Evolutionary conservation across 2,113 vertebrate species (phyloP).

Genomic region (Cephalopterus ornatus): DNA sequence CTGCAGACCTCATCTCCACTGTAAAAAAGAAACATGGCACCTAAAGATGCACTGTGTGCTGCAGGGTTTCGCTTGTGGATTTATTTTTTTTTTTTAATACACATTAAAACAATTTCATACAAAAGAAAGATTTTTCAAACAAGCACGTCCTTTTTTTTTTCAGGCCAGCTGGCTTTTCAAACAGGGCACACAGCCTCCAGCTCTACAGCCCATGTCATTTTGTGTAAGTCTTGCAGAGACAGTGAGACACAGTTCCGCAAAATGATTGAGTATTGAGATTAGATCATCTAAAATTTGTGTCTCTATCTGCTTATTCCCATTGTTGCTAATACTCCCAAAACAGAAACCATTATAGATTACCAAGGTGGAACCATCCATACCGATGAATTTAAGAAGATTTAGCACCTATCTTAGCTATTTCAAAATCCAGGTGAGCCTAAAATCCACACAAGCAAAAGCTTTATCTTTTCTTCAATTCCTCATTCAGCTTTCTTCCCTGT

Average conservation of each 20-base stretch:
- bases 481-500: not conserved
- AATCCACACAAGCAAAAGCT: not conserved
- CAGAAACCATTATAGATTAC: not conserved
- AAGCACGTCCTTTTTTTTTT: not conserved
- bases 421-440: not conserved
- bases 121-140: not conserved
- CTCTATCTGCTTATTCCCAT: not conserved
- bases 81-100: not conserved
- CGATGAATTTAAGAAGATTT: not conserved
- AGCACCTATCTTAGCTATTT: not conserved
- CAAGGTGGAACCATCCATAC: not conserved
- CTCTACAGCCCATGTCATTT: not conserved
- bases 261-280: not conserved
- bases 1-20: not conserved
- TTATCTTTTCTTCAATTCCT: not conserved
- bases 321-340: not conserved
- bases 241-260: not conserved
- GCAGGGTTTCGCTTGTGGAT: not conserved
- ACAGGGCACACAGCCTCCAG: not conserved
- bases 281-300: not conserved
- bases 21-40: rapidly evolving
- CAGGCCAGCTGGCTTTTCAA: not conserved
- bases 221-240: not conserved
- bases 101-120: not conserved
- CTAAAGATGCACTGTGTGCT: not conserved